Evolutionary conservation across 2,888 invertebrate species (phyloP).

Genomic region (Microdon myrmicae): DNA sequence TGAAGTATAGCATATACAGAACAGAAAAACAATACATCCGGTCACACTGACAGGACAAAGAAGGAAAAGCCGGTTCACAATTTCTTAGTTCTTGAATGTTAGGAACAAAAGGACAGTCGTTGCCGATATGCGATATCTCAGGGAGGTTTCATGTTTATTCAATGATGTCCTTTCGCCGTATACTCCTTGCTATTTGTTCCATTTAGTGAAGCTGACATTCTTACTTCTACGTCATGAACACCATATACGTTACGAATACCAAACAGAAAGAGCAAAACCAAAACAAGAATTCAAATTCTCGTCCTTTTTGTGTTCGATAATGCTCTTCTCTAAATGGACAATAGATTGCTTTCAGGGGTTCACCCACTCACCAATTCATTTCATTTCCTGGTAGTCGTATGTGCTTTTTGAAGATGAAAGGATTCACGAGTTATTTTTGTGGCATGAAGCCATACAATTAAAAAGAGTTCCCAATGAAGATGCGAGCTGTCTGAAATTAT

Average conservation of each 20-base stretch:
- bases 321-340: constrained; percentile 20
- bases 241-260: no score
- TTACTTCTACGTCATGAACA: constrained; percentile 10
- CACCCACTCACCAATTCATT: constrained; percentile 5
- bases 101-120: constrained; percentile 2
- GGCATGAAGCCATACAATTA: no score
- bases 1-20: no score
- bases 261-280: constrained; percentile 6
- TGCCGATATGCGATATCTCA: constrained; percentile 22
- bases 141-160: constrained; percentile 6
- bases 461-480: no score
- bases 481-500: no score
- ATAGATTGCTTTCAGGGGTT: no score
- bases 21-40: constrained; percentile 28
- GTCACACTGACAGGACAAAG: constrained; percentile 11
- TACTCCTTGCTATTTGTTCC: neutral
- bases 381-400: neutral
- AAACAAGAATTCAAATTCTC: constrained; percentile 18
- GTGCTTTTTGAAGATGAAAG: no score
- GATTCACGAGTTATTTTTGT: no score
- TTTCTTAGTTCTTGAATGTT: neutral
- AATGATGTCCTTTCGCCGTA: constrained; percentile 1
- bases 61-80: neutral
- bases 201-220: constrained; percentile 7
- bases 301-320: constrained; percentile 19